Evolutionary conservation across 2,888 invertebrate species (phyloP), one percentile per base, ranked within the genome.

Genomic region (Periphyllus acericola): DNA sequence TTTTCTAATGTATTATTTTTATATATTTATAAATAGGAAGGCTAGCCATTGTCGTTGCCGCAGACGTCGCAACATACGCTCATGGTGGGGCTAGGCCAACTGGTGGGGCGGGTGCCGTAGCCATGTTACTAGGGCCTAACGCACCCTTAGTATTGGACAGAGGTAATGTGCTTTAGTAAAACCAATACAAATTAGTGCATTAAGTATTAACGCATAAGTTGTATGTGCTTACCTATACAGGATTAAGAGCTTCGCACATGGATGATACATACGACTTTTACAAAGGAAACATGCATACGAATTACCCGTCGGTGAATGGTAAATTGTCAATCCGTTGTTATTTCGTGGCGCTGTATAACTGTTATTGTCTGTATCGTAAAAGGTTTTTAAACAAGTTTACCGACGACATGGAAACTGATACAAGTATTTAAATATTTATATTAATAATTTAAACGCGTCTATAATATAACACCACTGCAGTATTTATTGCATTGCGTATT

Each of bases 181-280:
- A 32, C 19, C 14, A 14, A 3, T 29, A 11, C 25, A 29, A 52
- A 68, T 29, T n/a, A n/a, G 14, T 29, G 11, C 29, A 68, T 68
- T 66, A 25, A 55, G 55, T 55, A 68, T 29, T 68, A 29, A 29
- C 1, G 25, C 55, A 46, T 46, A 14, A 46, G 14, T 4, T 60
- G 60, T 60, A 40, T 46, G 6, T 40, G 6, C 9, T 19, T 36
- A 36, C 17, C 46, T 11, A 0, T 19, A 0, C 40, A 89, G 89
- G 97, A 34, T 92, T 97, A 1, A 93, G 98, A 81, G 95, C 97
- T 1, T 95, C 96, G 19, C 96, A 97, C 91, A 98, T 99, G 96
- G 94, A 94, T 90, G 98, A 99, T 92, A 96, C 95, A 1, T 99
- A 99, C 92, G 99, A 99, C 92, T 99, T 99, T 92, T 99, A 99